Conservation (phyloP, 2,113 vertebrate species). For the Tupaia chinensis region DNA sequence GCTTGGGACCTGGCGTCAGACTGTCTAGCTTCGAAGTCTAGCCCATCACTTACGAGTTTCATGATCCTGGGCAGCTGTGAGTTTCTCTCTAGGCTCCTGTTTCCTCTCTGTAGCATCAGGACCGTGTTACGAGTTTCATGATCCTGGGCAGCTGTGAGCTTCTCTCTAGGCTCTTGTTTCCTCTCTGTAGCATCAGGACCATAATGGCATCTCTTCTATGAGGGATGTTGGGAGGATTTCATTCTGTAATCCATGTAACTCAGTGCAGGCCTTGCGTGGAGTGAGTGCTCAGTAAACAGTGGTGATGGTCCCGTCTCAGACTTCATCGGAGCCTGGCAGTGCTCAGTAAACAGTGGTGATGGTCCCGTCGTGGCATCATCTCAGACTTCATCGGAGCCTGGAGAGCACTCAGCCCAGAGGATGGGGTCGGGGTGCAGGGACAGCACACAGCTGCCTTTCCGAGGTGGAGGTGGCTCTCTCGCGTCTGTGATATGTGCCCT, state of each 20-base stretch:
- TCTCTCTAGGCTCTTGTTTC: background rate
- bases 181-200: background rate
- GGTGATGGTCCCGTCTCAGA: background rate
- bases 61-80: background rate
- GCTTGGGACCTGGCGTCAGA: background rate
- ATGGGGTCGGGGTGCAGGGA: background rate
- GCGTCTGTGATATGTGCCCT: background rate
- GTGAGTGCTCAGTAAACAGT: background rate
- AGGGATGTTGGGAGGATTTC: background rate
- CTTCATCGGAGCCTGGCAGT: background rate
- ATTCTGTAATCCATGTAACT: background rate
- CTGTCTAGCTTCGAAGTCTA: background rate
- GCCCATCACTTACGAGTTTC: background rate
- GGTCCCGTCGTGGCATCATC: background rate
- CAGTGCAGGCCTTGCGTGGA: background rate
- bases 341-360: background rate
- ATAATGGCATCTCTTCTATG: accelerated
- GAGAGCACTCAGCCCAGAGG: background rate
- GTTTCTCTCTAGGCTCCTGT: background rate
- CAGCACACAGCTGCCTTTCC: background rate
- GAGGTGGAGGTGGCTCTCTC: background rate
- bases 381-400: background rate
- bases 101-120: background rate
- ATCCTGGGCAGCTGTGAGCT: background rate
- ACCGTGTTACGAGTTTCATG: background rate